phyloP scores from a whole-genome alignment of 2,888 invertebrate species.

The Rhamnusium bicolor region DNA sequence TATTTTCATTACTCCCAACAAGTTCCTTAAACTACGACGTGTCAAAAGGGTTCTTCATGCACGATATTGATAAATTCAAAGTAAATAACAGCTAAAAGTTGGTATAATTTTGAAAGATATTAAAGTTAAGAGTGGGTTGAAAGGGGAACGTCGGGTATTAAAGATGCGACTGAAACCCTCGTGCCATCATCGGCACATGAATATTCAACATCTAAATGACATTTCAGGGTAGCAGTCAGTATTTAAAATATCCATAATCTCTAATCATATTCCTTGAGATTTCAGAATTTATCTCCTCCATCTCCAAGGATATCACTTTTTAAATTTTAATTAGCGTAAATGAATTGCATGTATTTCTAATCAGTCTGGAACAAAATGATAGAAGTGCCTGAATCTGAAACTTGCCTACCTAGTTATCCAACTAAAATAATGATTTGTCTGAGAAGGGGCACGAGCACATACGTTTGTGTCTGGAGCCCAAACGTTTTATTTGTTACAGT shows the following conservation, averaged over 20 bases:
- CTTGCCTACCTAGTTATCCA: too few species aligned
- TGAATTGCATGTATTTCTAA: constrained; percentile 23
- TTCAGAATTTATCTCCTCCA: constrained; percentile 56
- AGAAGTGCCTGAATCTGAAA: too few species aligned
- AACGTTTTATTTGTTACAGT: too few species aligned
- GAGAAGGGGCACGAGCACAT: too few species aligned
- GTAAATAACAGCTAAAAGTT: constrained; percentile 57
- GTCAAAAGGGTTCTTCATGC: neutral
- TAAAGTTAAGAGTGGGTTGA: constrained; percentile 49
- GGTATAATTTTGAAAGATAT: constrained; percentile 56
- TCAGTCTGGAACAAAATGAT: neutral
- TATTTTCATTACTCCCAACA: too few species aligned
- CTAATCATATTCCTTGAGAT: constrained; percentile 65
- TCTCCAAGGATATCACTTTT: constrained; percentile 50
- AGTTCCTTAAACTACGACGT: neutral
- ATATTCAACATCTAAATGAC: constrained; percentile 66
- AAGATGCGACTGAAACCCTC: constrained; percentile 60
- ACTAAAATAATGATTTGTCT: too few species aligned
- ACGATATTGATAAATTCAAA: constrained; percentile 54
- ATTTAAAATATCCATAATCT: constrained; percentile 68
- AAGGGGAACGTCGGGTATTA: constrained; percentile 51
- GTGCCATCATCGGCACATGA: constrained; percentile 64
- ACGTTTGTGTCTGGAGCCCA: too few species aligned
- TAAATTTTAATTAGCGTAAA: constrained; percentile 49
- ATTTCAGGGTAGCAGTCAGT: constrained; percentile 62